Percentiles rank a stretch among this genome's conserved stretches.
phyloP scores from a whole-genome alignment of 2,797 vertebrate species.

The Gymnodraco acuticeps region DNA sequence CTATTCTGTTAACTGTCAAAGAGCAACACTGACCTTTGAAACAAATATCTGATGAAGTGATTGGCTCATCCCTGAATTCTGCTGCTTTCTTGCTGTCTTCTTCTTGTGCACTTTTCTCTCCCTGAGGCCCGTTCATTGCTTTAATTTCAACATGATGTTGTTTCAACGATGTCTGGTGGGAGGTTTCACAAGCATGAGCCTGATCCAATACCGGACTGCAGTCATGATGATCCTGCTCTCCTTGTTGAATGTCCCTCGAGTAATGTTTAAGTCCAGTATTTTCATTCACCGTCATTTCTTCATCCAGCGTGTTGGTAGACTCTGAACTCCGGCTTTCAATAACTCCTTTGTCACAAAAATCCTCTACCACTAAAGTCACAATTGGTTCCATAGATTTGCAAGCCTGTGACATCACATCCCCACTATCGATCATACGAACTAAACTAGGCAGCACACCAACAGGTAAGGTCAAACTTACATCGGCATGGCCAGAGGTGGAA shows the following conservation, averaged over 20 bases:
- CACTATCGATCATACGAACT: constrained; percentile 48
- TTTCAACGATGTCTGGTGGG: constrained; percentile 59
- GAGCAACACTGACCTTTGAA: constrained; percentile 48
- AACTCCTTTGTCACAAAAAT: constrained; percentile 38
- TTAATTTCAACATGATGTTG: constrained; percentile 50
- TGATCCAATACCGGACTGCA: constrained; percentile 40
- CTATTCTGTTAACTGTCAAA: constrained; percentile 12
- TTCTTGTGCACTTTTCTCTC: constrained; percentile 50
- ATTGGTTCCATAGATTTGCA: constrained; percentile 34
- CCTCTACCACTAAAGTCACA: constrained; percentile 36
- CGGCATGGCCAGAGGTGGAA: constrained; percentile 41
- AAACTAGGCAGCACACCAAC: constrained; percentile 29
- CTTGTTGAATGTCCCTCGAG: constrained; percentile 39
- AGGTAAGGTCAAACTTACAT: constrained; percentile 26
- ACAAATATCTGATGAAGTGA: constrained; percentile 45
- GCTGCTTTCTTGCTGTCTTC: constrained; percentile 25
- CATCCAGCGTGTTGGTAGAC: constrained; percentile 44
- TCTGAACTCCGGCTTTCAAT: constrained; percentile 34
- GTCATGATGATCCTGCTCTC: constrained; percentile 36
- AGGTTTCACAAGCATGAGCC: constrained; percentile 53
- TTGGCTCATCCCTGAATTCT: constrained; percentile 22
- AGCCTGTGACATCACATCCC: constrained; percentile 28
- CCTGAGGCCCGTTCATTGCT: constrained; percentile 33
- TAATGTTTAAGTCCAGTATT: constrained; percentile 42
- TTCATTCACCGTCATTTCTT: constrained; percentile 53